These are phyloP conservation scores for Drosophila asahinai DNA, from an alignment of 1,140 invertebrate genomes.

Conservation along the genomic window DNA sequence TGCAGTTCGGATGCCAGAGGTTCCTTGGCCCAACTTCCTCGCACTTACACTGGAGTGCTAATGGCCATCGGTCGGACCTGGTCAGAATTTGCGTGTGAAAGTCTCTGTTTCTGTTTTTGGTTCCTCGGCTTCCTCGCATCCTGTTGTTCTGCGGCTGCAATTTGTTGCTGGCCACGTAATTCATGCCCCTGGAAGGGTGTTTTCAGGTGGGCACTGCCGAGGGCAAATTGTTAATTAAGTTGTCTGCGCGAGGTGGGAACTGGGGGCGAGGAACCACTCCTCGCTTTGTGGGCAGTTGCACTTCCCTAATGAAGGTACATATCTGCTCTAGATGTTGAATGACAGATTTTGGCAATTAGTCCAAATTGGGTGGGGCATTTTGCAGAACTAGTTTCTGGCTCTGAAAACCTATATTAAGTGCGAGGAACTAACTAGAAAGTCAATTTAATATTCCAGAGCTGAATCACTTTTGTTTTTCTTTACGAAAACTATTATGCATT, in stretches of 20 bases:
- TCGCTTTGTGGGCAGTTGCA: constrained; percentile 10
- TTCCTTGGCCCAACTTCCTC: constrained; percentile 21
- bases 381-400: neutral
- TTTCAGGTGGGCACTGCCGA: constrained; percentile 34
- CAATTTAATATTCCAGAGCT: neutral
- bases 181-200: constrained; percentile 25
- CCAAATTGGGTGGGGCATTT: neutral
- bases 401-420: too few species aligned
- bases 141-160: constrained; percentile 29
- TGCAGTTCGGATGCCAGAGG: constrained; percentile 16
- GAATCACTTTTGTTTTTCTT: neutral
- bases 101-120: constrained; percentile 43
- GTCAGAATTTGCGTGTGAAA: constrained; percentile 54
- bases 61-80: constrained; percentile 35
- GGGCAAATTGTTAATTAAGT: constrained; percentile 59
- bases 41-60: constrained; percentile 33
- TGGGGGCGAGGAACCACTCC: neutral
- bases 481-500: too few species aligned
- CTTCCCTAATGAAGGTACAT: constrained; percentile 35
- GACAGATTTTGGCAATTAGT: constrained; percentile 20
- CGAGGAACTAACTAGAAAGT: too few species aligned
- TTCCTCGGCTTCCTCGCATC: constrained; percentile 6
- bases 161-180: constrained; percentile 45
- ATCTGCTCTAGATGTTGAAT: constrained; percentile 15
- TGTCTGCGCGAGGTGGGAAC: constrained; percentile 24